Evolutionary conservation across 2,113 vertebrate genomes (phyloP), one percentile per base, ranked within the genome.

Genomic region (Catharus bicknelli): DNA sequence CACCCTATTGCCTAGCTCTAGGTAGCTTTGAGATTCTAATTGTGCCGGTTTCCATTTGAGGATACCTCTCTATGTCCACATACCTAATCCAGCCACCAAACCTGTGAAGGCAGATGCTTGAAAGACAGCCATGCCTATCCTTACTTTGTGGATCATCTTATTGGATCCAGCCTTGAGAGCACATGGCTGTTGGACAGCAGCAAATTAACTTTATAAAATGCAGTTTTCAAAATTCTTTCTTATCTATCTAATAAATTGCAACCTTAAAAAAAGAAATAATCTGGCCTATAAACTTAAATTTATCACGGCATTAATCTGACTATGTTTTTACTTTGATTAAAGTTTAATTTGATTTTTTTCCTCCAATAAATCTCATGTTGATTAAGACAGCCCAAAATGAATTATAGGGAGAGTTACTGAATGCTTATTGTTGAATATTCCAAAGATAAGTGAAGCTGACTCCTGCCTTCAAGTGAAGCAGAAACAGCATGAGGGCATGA

Each of bases 291-390:
- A 83, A 96, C 58, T 91, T 89, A 82, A 81, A 94, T 95, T 94
- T 95, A 95, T 95, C 90, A 57, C 76, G 48, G 82, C 72, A 90
- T 93, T 93, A 82, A 86, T 96, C 94, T 96, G 58, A 55, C 94
- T 81, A 18, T 94, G 63, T 92, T 97, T 96, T 90, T 66, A 77
- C 64, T 86, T 76, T 84, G 43, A 59, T 82, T 88, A 94, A 94
- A 93, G 67, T 96, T 96, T 95, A 94, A 96, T 96, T 96, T 95
- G 92, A 93, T 88, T 86, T 84, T 83, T 92, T 96, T 69, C 72
- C 53, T 95, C 83, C 93, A 95, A 92, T 93, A 94, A 95, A 90
- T 95, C 83, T 94, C 47, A 50, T 93, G 92, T 92, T 95, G 90
- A 95, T 97, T 94, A 96, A 96, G 88, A 80, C 82, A 91, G 48